Evolutionary conservation across 2,113 vertebrate genomes (phyloP).

Genomic region (Mirza zaza): DNA sequence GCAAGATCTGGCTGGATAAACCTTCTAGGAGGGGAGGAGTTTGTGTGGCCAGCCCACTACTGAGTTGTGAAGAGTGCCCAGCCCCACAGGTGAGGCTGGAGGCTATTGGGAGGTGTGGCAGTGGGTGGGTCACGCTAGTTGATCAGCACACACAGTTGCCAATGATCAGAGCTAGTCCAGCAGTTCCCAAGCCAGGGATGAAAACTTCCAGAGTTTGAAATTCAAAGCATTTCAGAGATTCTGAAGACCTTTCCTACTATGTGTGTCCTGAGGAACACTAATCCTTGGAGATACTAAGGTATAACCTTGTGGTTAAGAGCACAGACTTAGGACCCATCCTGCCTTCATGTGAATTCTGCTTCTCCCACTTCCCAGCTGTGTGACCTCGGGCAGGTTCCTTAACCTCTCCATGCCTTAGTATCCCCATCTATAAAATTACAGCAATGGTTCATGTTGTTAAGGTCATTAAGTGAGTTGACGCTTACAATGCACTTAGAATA

Average conservation of each 20-base stretch:
- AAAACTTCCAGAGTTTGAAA: background rate
- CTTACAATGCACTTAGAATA: background rate
- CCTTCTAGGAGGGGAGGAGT: background rate
- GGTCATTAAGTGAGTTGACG: background rate
- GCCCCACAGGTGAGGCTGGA: background rate
- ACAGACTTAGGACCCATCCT: too few species aligned
- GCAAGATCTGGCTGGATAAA: background rate
- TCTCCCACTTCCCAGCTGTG: background rate
- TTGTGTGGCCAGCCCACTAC: background rate
- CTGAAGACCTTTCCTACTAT: background rate
- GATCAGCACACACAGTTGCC: background rate
- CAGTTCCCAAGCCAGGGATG: too few species aligned
- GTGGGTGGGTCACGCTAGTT: rapidly evolving
- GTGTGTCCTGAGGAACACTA: background rate
- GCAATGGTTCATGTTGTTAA: background rate
- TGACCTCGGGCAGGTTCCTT: background rate
- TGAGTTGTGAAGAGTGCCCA: background rate
- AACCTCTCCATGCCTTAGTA: background rate
- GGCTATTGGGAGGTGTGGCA: background rate
- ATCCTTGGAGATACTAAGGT: background rate
- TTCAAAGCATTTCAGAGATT: background rate
- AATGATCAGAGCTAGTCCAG: too few species aligned
- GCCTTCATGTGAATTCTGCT: background rate
- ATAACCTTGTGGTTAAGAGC: background rate
- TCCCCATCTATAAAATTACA: background rate